Percentiles rank a stretch among this genome's conserved stretches.
Evolutionary conservation across 2,113 vertebrate species (phyloP).

Genomic region (Abramis brama): DNA sequence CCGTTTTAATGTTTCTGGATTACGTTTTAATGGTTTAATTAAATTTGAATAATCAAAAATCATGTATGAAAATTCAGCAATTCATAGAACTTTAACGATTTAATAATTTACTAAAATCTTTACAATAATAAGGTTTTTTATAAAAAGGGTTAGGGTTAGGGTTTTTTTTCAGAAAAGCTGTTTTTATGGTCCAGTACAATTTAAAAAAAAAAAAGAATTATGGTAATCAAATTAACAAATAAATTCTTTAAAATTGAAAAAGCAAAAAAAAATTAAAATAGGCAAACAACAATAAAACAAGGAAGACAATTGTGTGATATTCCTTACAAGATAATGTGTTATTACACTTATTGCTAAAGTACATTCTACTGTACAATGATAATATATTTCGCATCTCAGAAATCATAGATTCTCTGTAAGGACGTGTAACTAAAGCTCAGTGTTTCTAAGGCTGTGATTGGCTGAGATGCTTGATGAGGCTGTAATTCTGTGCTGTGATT

Average conservation of each 20-base stretch:
- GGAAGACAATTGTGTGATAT: not conserved
- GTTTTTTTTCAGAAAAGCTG: no score
- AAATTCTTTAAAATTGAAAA: not conserved
- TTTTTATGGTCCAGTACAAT: no score
- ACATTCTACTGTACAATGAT: not conserved
- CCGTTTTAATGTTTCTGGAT: no score
- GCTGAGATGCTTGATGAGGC: not conserved
- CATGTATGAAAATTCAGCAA: no score
- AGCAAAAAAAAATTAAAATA: not conserved
- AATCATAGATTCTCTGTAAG: not conserved
- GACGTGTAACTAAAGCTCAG: not conserved
- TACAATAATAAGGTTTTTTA: not conserved
- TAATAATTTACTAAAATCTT: not conserved
- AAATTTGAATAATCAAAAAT: not conserved
- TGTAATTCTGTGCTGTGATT: no score
- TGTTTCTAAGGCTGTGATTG: not conserved
- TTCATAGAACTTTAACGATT: not conserved
- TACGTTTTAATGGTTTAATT: no score
- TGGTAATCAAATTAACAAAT: no score
- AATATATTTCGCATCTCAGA: not conserved
- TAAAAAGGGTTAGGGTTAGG: no score
- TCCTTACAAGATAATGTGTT: not conserved
- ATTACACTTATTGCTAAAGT: no score
- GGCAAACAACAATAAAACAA: not conserved
- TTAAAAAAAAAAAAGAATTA: no score